These are phyloP conservation scores for Oncorhynchus gorbuscha DNA, from an alignment of 2,113 vertebrate species.

Conservation along the genomic window DNA sequence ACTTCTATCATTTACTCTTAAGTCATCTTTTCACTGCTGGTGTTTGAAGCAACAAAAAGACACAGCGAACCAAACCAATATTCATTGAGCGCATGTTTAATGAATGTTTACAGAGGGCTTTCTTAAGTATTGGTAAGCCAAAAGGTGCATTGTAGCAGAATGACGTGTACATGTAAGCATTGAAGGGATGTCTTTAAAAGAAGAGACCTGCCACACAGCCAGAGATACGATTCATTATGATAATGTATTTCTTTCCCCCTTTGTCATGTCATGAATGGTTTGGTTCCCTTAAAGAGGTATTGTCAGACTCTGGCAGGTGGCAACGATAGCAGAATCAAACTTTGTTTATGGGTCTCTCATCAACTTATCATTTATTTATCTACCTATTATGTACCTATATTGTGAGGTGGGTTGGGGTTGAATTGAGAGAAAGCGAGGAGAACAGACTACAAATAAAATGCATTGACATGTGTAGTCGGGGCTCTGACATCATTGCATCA, in stretches of 20 bases:
- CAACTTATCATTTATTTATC: no score
- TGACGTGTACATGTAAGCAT: constrained; percentile 70
- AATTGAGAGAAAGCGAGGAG: not conserved
- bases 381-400: not conserved
- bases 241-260: constrained; percentile 92
- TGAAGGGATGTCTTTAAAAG: constrained; percentile 51
- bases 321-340: constrained; percentile 43
- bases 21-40: not conserved
- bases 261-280: constrained; percentile 92
- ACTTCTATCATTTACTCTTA: not conserved
- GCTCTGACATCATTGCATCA: not conserved
- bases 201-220: constrained; percentile 84
- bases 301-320: constrained; percentile 90
- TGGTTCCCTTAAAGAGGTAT: constrained; percentile 81
- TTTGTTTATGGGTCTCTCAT: not conserved
- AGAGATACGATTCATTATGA: constrained; percentile 94
- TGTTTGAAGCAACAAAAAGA: constrained; percentile 20
- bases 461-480: not conserved
- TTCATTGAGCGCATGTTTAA: constrained; percentile 41
- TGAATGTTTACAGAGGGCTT: constrained; percentile 62
- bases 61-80: constrained; percentile 35
- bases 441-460: not conserved
- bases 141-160: constrained; percentile 57
- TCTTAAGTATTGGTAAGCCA: constrained; percentile 58
- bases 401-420: not conserved